A percentile compares a stretch with the other conserved stretches of the same genome.
Conservation (phyloP, 2,797 vertebrate genomes). For the Macropus fuliginosus region DNA sequence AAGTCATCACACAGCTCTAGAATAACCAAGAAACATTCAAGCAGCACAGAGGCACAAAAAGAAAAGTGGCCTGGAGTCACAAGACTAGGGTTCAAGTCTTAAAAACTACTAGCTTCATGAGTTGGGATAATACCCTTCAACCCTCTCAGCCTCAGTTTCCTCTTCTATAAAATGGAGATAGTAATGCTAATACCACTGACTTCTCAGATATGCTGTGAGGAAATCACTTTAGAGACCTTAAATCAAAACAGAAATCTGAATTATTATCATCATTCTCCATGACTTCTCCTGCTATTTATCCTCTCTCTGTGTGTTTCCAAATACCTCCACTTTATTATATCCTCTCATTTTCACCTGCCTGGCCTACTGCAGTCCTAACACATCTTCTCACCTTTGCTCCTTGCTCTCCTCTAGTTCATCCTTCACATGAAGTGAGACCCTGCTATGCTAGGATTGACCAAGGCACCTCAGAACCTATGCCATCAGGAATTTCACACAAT, state of each 20-base stretch:
- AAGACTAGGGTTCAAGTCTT: neutral
- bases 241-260: neutral
- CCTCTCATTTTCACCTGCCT: neutral
- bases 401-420: neutral
- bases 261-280: neutral
- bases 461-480: neutral
- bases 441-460: neutral
- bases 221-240: neutral
- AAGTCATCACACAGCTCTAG: neutral
- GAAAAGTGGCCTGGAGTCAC: neutral
- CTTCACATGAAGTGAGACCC: neutral
- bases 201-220: neutral
- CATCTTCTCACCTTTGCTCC: neutral
- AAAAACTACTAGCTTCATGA: neutral
- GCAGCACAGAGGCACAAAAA: neutral
- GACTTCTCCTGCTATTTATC: neutral
- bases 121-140: neutral
- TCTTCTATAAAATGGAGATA: neutral
- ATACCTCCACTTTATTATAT: neutral
- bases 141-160: neutral
- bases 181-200: neutral
- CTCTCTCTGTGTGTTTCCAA: neutral
- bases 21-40: neutral
- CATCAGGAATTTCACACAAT: neutral
- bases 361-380: neutral